phyloP scores from a whole-genome alignment of 2,113 vertebrate species.

The Cyrtonyx montezumae region DNA sequence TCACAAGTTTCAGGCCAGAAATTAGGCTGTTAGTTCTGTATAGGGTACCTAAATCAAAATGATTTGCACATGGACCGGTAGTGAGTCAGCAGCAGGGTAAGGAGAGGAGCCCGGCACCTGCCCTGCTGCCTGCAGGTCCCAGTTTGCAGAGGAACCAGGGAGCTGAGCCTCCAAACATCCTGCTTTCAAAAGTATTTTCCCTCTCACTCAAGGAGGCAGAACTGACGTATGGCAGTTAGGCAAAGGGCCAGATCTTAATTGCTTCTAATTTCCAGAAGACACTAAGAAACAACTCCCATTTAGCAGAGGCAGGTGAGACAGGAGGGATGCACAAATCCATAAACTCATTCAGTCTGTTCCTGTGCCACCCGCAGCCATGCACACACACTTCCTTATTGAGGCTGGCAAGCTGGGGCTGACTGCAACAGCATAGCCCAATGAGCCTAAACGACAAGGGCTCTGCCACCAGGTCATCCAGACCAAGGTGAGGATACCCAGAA shows the following conservation, averaged over 20 bases:
- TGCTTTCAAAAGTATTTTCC: neutral
- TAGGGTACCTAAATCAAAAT: constrained; percentile 58
- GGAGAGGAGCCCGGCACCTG: constrained; percentile 20
- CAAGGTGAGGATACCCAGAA: neutral
- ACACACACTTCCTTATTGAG: neutral
- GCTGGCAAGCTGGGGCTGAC: neutral
- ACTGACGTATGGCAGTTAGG: neutral
- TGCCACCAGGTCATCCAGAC: neutral
- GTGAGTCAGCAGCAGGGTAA: constrained; percentile 26
- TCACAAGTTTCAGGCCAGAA: constrained; percentile 47
- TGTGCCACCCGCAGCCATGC: neutral
- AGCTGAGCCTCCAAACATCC: constrained; percentile 1
- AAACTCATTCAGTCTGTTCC: neutral
- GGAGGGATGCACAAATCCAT: constrained; percentile 3
- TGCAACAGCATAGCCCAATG: neutral
- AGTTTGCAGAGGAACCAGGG: neutral
- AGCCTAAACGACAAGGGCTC: neutral
- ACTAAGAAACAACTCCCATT: neutral
- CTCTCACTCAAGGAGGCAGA: neutral
- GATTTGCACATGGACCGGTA: constrained; percentile 10
- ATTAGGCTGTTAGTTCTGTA: constrained; percentile 47
- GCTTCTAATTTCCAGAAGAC: neutral
- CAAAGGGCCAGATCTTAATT: constrained; percentile 19
- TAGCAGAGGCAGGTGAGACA: neutral
- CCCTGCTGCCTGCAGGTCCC: neutral